Percentiles rank a stretch among this genome's conserved stretches.
Evolutionary conservation across 1,140 invertebrate species (phyloP).

Genomic region (Cryptotermes secundus): DNA sequence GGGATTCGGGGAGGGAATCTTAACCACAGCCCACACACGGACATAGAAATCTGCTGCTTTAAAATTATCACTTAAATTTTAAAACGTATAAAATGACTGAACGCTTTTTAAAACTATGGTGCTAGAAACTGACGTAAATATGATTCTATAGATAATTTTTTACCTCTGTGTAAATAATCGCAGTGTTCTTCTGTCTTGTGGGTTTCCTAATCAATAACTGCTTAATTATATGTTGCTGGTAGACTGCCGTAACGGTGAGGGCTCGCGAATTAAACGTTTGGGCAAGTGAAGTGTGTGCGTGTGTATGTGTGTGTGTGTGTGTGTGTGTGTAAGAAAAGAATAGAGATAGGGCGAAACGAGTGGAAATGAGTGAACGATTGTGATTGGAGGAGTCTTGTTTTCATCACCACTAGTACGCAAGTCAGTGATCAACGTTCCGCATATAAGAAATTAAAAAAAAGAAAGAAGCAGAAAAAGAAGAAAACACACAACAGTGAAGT

Average conservation of each 20-base stretch:
- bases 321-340: neutral
- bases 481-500: neutral
- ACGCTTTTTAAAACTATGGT: neutral
- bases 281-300: neutral
- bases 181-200: neutral
- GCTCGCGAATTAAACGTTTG: neutral
- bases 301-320: neutral
- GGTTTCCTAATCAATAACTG: conserved; percentile 4
- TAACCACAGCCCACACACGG: neutral
- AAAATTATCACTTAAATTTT: neutral
- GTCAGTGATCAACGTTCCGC: neutral
- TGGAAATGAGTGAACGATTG: conserved; percentile 19
- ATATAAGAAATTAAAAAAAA: conserved; percentile 7
- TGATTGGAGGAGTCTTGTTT: conserved; percentile 16
- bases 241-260: neutral
- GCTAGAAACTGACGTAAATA: neutral
- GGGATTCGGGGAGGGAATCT: neutral
- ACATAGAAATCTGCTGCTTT: too few relatives aligned
- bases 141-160: neutral
- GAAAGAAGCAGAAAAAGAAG: too few relatives aligned
- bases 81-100: neutral
- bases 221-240: neutral
- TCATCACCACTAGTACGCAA: neutral
- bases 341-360: neutral
- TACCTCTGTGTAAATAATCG: neutral